Base-by-base conservation (phyloP, 2,797 vertebrate genomes). In the Pogoniulus pusillus region DNA sequence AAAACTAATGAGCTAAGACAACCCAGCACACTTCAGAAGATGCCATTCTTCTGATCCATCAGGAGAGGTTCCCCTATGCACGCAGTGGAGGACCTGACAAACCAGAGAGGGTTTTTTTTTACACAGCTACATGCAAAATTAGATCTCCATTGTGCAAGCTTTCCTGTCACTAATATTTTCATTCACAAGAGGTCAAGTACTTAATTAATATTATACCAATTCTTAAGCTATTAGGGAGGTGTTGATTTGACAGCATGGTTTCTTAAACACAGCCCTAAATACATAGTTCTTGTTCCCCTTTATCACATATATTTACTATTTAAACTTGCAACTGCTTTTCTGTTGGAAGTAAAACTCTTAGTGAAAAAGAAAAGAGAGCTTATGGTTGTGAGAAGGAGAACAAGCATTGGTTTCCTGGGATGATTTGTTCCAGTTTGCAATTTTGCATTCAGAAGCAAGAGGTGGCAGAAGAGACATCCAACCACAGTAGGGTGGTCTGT, bases 41-140 rank as follows among this genome's bases (percentile, higher is more conserved):
- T 3, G 30, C 26, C 29, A 24, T 81, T 90, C 75, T 87, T 82
- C 89, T 81, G n/a, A n/a, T n/a, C n/a, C n/a, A n/a, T 85, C 0
- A 1, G 34, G 68, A 76, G 72, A 88, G 58, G 47, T 45, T 92
- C 72, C 82, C 53, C 71, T 84, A 85, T 85, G 86, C 87, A 84
- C 63, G 57, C 51, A 18, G 64, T 2, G 30, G 58, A 71, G 73
- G 93, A 82, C 54, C 90, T 64, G 91, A 90, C 90, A 95, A 91
- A 87, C 30, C 12, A 87, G 66, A 16, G 3, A 87, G 57, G 6
- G 41, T 39, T 37, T 37, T 1, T 7, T 60, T 92, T 70, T 82
- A 72, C 23, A 51, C 53, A 94, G 83, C 45, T 91, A 54, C 62
- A 62, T 93, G 69, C 89, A 96, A 97, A 96, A 95, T 94, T 82